Percentiles rank a stretch among this genome's conserved stretches.
These are phyloP conservation scores for Polydesmus complanatus DNA, from an alignment of 2,888 invertebrate species.

Conservation along the genomic window DNA sequence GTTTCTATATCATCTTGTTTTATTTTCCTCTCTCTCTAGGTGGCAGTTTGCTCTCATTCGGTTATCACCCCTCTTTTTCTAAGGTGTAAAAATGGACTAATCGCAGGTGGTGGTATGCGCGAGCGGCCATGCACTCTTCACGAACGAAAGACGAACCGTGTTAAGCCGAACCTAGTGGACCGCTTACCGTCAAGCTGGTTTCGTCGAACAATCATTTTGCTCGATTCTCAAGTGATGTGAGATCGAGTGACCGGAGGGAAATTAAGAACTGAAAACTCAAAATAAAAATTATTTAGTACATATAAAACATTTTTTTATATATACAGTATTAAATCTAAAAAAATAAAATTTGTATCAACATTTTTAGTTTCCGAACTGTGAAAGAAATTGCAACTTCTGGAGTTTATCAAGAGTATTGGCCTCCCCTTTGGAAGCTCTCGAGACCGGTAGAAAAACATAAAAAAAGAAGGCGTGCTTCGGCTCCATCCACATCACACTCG, in stretches of 20 bases:
- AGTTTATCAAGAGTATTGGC: background rate
- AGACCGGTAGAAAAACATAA: background rate
- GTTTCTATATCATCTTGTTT: too few species aligned
- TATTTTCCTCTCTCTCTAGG: too few species aligned
- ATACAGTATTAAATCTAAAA: background rate
- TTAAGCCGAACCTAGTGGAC: background rate
- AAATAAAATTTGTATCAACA: background rate
- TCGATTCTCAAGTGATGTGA: too few species aligned
- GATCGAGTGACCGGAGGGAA: too few species aligned
- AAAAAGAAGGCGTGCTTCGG: background rate
- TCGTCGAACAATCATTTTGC: too few species aligned
- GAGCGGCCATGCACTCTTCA: background rate
- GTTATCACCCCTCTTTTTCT: background rate
- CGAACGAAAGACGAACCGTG: too few species aligned
- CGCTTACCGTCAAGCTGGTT: too few species aligned
- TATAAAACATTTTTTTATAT: too few species aligned
- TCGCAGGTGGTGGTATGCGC: background rate
- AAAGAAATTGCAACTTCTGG: background rate
- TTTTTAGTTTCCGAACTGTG: background rate
- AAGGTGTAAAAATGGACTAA: background rate
- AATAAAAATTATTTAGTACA: too few species aligned
- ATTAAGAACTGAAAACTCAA: too few species aligned
- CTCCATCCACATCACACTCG: too few species aligned
- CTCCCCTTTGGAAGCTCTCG: background rate
- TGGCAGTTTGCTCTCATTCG: background rate